phyloP scores from a whole-genome alignment of 2,113 vertebrate species.

The Protomyctophum bolini region DNA sequence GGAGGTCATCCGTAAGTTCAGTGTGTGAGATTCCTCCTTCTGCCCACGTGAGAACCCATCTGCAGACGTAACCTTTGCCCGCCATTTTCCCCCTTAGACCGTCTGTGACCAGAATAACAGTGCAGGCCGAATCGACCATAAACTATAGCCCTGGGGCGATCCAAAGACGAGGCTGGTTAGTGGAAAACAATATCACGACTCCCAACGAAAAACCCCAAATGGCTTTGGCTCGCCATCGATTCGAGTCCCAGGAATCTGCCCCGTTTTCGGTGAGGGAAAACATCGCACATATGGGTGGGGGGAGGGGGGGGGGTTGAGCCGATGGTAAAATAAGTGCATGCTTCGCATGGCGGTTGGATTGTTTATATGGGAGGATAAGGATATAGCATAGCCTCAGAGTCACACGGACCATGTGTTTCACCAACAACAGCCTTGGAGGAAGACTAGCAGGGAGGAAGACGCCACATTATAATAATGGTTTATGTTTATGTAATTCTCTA shows the following conservation, averaged over 20 bases:
- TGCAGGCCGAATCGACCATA: conserved; percentile 49
- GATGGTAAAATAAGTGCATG: conserved; percentile 44
- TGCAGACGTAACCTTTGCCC: conserved; percentile 54
- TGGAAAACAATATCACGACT: conserved; percentile 65
- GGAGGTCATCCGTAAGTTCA: conserved; percentile 40
- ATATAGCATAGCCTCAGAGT: conserved; percentile 63
- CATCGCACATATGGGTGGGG: conserved; percentile 40
- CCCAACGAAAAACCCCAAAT: conserved; percentile 53
- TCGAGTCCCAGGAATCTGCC: conserved; percentile 50
- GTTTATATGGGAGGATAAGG: conserved; percentile 74
- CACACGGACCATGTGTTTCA: conserved; percentile 51
- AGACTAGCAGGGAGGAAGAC: conserved; percentile 25
- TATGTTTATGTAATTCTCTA: too few species aligned
- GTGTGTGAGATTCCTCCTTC: conserved; percentile 19
- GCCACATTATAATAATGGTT: too few species aligned
- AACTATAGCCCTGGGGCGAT: conserved; percentile 51
- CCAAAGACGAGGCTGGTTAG: conserved; percentile 39
- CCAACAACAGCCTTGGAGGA: conserved; percentile 60
- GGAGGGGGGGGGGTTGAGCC: conserved; percentile 9
- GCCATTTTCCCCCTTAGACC: conserved; percentile 38
- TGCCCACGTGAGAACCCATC: conserved; percentile 38
- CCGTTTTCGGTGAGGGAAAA: conserved; percentile 56
- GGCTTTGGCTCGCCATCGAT: conserved; percentile 23
- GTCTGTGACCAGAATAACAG: conserved; percentile 64
- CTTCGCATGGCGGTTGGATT: conserved; percentile 61